Evolutionary conservation across 2,113 vertebrate genomes (phyloP).

Genomic region (Penelope pileata): DNA sequence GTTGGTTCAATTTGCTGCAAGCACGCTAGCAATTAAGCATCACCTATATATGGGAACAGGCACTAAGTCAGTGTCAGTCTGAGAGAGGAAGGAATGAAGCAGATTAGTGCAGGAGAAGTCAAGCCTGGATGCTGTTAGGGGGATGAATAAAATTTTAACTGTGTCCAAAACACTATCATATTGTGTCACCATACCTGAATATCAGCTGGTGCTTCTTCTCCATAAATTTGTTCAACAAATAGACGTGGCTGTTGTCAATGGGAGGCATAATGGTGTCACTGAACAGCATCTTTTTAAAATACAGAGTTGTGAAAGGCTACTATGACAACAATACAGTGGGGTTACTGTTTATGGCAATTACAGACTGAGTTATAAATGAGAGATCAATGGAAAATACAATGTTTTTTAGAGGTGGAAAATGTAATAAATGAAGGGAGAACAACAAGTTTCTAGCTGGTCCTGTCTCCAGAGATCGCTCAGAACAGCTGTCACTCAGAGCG

Average conservation of each 20-base stretch:
- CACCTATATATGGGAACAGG: neutral
- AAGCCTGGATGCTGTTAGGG: neutral
- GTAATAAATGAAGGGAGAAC: neutral
- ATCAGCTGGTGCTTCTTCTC: neutral
- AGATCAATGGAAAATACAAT: neutral
- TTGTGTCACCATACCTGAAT: accelerated
- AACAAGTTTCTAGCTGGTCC: neutral
- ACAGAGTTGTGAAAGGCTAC: neutral
- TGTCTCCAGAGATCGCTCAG: neutral
- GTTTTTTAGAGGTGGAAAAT: neutral
- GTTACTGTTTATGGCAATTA: neutral
- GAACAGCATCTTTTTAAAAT: neutral
- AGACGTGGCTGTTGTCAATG: neutral
- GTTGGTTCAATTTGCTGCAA: neutral
- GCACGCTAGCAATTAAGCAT: neutral
- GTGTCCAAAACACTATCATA: neutral
- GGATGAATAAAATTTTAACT: neutral
- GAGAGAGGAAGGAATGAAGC: neutral
- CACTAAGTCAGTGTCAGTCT: neutral
- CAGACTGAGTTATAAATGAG: neutral
- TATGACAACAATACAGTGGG: neutral
- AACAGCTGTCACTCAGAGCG: neutral
- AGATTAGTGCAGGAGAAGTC: neutral
- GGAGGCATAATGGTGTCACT: neutral
- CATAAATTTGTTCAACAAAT: neutral